Evolutionary conservation across 2,888 invertebrate genomes (phyloP), one percentile per base, ranked within the genome.

Genomic region (Nycteola revayana): DNA sequence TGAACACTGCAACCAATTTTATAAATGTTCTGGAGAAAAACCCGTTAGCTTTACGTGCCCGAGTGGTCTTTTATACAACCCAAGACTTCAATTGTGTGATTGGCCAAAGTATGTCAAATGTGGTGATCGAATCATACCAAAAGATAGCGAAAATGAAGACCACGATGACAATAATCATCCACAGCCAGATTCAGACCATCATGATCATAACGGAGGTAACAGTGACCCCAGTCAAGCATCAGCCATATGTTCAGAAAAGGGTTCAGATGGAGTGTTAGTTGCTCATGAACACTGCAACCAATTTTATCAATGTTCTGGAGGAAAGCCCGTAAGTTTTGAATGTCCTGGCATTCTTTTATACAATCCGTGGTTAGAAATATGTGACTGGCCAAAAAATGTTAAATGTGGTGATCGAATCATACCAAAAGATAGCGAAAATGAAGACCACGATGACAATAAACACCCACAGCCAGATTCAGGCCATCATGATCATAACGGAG

Each of bases 1-100:
- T 23, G 66, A 72, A 30, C 60, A 62, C 25, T 74, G 74, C 34
- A 61, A 69, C 23, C 45, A 67, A 32, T 75, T 70, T 40, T 72
- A 72, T 35, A 56, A 51, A 10, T 74, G 74, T 17, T 29, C 25
- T 4, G 11, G 42, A 7, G 69, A 73, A 1, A 29, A 17, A 2
- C 63, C 70, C 0, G 50, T 71, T 2, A 35, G 32, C 0, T 7
- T 56, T 0, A 35, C 25, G 3, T 75, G 75, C 34, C 39, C 46
- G 7, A 17, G 2, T 1, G 38, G 28, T 11, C 57, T 68, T 0
- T 9, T 69, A 0, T 76, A 54, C 24, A 63, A 66, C 23, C 57
- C 63, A 1, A 7, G 44, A 0, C 60, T 26, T 1, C 53, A 66
- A 8, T 35, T 39, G 6, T 76, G 75, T 22, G 73, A 75, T 21